phyloP scores from a whole-genome alignment of 2,113 vertebrate genomes.

The Tragelaphus scriptus region DNA sequence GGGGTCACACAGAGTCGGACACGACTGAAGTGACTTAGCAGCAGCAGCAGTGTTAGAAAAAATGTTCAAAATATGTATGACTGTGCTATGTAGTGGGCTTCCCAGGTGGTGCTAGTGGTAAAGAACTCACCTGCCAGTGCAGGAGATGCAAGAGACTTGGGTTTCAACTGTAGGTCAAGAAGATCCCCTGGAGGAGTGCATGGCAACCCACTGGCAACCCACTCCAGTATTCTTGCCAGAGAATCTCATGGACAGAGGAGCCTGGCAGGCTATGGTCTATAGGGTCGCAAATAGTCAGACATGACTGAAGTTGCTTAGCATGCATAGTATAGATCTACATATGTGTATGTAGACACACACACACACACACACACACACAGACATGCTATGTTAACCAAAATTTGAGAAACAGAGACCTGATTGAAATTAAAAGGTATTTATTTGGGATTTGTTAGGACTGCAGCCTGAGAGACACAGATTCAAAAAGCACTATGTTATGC shows the following conservation, averaged over 20 bases:
- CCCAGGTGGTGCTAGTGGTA: not conserved
- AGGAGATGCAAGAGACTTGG: not conserved
- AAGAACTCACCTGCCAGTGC: not conserved
- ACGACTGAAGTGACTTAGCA: no score
- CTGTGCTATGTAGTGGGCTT: not conserved
- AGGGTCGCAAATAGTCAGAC: fast-evolving
- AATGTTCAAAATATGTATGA: no score
- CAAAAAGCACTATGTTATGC: not conserved
- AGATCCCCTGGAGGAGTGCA: not conserved
- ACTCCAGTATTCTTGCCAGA: not conserved
- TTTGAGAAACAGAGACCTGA: not conserved
- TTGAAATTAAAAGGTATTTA: not conserved
- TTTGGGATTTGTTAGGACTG: not conserved
- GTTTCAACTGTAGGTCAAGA: not conserved
- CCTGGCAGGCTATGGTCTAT: not conserved
- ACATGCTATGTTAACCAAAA: not conserved
- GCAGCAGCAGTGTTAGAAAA: no score
- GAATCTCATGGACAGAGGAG: not conserved
- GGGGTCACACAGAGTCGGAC: no score
- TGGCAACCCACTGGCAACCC: not conserved
- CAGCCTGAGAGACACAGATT: not conserved
- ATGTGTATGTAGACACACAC: not conserved
- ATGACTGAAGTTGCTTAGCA: not conserved
- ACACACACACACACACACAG: no score
- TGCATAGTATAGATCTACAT: not conserved